Conservation (phyloP, 2,888 invertebrate species). For the Pollenia angustigena region DNA sequence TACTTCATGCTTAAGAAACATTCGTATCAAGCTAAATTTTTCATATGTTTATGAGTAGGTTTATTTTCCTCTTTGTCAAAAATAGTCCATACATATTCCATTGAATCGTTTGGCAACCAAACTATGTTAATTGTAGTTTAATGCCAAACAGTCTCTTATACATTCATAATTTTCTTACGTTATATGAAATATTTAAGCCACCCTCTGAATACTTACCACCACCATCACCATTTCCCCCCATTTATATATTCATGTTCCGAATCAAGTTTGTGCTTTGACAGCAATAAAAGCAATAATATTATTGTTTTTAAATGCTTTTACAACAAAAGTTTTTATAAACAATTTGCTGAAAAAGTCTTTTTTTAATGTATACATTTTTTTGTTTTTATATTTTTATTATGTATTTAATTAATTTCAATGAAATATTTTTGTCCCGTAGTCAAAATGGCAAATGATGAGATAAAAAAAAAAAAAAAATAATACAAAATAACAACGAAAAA, state of each 20-base stretch:
- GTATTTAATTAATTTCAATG: slow-evolving; percentile 62
- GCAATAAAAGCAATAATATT: slow-evolving; percentile 58
- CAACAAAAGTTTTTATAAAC: slow-evolving; percentile 60
- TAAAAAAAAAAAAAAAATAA: slow-evolving; percentile 1
- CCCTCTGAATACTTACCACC: not conserved
- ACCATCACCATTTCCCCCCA: no score
- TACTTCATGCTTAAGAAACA: no score
- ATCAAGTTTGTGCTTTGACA: slow-evolving; percentile 40
- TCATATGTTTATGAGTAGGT: no score
- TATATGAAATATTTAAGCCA: slow-evolving; percentile 7
- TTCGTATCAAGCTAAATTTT: no score
- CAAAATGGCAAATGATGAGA: not conserved
- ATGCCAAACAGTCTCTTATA: slow-evolving; percentile 18
- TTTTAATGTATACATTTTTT: not conserved
- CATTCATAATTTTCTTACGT: not conserved
- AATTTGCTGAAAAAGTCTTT: slow-evolving; percentile 40
- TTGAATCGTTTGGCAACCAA: slow-evolving; percentile 27
- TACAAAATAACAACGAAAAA: slow-evolving; percentile 8
- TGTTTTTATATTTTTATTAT: not conserved
- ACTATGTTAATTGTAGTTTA: slow-evolving; percentile 39
- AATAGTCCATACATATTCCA: slow-evolving; percentile 46
- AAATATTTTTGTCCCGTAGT: slow-evolving; percentile 41
- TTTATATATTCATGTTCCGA: not conserved
- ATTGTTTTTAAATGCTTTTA: slow-evolving; percentile 63
- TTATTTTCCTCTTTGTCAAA: not conserved